phyloP scores from a whole-genome alignment of 1,140 invertebrate genomes.

The Pinna nobilis region DNA sequence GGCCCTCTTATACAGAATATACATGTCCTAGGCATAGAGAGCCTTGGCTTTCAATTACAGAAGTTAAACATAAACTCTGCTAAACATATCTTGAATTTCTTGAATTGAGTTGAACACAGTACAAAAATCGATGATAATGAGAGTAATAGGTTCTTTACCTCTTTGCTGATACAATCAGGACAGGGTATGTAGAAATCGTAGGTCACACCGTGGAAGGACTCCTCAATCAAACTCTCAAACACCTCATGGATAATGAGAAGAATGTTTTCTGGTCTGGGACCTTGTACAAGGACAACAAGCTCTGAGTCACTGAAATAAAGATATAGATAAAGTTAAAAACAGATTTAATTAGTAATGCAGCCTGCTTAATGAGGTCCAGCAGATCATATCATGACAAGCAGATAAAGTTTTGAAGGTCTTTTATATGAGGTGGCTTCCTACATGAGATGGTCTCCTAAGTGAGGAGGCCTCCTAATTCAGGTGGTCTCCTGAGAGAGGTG shows the following conservation, averaged over 20 bases:
- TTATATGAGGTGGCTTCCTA: no score
- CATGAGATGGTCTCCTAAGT: no score
- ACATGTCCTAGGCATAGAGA: no score
- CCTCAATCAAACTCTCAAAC: conserved; percentile 68
- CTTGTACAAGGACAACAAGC: conserved; percentile 67
- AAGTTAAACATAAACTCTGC: no score
- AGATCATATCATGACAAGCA: not conserved
- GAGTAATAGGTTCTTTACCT: conserved; percentile 44
- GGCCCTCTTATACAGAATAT: no score
- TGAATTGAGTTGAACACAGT: not conserved
- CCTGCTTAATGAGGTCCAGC: not conserved
- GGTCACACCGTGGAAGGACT: conserved; percentile 71
- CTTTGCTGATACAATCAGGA: conserved; percentile 68
- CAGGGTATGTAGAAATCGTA: conserved; percentile 71
- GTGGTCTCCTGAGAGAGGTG: no score
- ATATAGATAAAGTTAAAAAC: conserved; percentile 13
- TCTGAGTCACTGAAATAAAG: conserved; percentile 62
- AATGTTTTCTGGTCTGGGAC: conserved; percentile 71
- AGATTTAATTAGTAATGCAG: not conserved
- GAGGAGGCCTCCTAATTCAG: no score
- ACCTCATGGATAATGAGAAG: conserved; percentile 72
- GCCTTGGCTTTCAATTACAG: no score
- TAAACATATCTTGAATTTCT: no score
- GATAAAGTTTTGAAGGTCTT: no score
- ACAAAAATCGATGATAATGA: not conserved